These are phyloP conservation scores for Callorhinus ursinus DNA, from an alignment of 2,113 vertebrate species.

Conservation along the genomic window DNA sequence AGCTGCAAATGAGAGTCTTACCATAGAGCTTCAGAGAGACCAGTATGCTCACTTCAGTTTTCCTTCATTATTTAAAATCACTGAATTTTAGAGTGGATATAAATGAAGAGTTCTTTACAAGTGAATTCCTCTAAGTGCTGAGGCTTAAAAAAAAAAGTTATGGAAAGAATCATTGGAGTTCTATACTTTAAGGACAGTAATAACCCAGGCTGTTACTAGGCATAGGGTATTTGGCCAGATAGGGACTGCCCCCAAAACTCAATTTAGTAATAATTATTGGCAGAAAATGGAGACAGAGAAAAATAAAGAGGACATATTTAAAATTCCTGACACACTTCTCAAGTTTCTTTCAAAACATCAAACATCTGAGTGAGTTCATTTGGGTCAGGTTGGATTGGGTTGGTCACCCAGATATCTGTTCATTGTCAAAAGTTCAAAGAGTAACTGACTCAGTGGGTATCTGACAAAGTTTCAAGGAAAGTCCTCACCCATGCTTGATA, in stretches of 20 bases:
- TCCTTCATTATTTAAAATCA: constrained; percentile 4
- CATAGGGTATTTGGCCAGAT: neutral
- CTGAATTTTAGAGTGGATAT: neutral
- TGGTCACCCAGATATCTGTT: neutral
- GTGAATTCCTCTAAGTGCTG: neutral
- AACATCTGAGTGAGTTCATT: neutral
- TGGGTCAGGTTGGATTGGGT: neutral
- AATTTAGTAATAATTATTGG: constrained; percentile 18
- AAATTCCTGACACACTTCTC: constrained; percentile 23
- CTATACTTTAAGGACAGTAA: neutral
- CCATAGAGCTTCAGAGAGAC: neutral
- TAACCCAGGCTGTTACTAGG: neutral
- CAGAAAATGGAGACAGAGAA: neutral
- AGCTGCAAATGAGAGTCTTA: neutral
- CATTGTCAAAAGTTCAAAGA: constrained; percentile 28
- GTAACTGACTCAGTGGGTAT: neutral
- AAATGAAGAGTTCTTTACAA: neutral
- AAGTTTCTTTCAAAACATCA: constrained; percentile 5
- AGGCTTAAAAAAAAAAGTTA: neutral
- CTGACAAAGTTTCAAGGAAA: neutral
- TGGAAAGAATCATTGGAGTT: neutral
- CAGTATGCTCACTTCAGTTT: neutral
- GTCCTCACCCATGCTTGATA: neutral
- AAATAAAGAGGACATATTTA: neutral
- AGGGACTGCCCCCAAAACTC: neutral